A percentile compares a stretch with the other conserved stretches of the same genome.
Conservation (phyloP, 2,113 vertebrate genomes). For the Leucopternis melanops region DNA sequence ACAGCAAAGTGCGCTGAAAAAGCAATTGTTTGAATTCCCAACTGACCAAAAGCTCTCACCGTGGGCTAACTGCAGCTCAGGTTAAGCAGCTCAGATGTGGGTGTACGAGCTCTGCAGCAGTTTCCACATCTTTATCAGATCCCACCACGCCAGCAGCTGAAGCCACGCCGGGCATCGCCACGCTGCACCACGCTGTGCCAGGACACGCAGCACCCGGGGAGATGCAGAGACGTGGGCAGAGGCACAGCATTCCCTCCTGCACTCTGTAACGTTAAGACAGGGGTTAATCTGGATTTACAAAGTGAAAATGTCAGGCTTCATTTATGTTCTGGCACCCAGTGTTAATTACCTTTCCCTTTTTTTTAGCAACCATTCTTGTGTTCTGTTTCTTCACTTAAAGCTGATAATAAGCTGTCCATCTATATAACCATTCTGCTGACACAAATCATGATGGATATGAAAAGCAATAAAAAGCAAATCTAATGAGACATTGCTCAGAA, state of each 20-base stretch:
- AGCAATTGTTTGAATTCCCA: not conserved
- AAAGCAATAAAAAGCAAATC: slow-evolving; percentile 46
- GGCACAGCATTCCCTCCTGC: not conserved
- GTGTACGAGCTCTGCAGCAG: not conserved
- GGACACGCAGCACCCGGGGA: not conserved
- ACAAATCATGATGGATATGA: slow-evolving; percentile 53
- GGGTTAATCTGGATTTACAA: slow-evolving; percentile 4
- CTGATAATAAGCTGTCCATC: slow-evolving; percentile 55
- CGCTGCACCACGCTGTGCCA: rapidly evolving
- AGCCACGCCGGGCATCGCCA: rapidly evolving
- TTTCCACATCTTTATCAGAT: rapidly evolving
- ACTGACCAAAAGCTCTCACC: not conserved
- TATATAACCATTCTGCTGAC: slow-evolving; percentile 17
- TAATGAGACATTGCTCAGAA: slow-evolving; percentile 53
- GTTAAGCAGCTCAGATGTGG: not conserved
- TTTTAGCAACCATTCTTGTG: not conserved
- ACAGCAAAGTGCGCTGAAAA: not conserved
- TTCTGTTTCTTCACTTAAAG: slow-evolving; percentile 29
- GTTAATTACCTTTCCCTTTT: slow-evolving; percentile 44
- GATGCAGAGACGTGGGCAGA: rapidly evolving
- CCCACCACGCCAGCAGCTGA: not conserved
- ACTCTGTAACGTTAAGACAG: not conserved
- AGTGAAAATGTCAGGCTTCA: slow-evolving; percentile 5
- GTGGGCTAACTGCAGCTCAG: rapidly evolving
- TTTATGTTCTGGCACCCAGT: not conserved